Percentiles rank a stretch among this genome's conserved stretches.
These are phyloP conservation scores for Malthinus flaveolus DNA, from an alignment of 2,888 invertebrate genomes.

Conservation along the genomic window DNA sequence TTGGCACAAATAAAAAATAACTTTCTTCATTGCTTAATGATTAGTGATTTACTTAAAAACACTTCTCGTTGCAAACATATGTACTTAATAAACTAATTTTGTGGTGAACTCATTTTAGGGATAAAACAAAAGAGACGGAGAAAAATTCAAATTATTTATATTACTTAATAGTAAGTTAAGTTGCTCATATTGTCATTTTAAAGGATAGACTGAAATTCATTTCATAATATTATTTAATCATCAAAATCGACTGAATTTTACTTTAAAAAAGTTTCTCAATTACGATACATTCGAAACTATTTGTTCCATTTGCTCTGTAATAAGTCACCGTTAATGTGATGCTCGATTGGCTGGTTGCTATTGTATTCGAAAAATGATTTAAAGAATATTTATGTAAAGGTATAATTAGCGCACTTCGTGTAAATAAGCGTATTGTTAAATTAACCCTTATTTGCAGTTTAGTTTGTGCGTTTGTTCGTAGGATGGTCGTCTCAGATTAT, in stretches of 20 bases:
- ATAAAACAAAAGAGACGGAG: background rate
- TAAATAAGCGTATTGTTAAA: no score
- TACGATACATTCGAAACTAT: background rate
- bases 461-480: no score
- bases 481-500: no score
- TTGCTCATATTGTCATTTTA: conserved; percentile 40
- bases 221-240: conserved; percentile 44
- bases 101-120: background rate
- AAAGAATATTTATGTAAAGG: no score
- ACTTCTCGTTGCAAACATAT: background rate
- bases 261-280: conserved; percentile 14
- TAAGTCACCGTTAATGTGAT: background rate
- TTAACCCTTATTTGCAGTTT: no score
- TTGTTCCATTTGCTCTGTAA: background rate
- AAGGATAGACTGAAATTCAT: conserved; percentile 48
- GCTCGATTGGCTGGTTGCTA: conserved; percentile 25
- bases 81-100: conserved; percentile 18
- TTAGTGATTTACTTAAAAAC: background rate
- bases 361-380: conserved; percentile 5
- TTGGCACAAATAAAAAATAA: background rate
- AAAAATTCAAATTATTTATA: conserved; percentile 18
- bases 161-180: conserved; percentile 16
- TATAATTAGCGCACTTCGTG: no score
- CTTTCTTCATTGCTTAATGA: background rate
- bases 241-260: conserved; percentile 46